Conservation (phyloP, 2,888 invertebrate genomes). For the Diabrotica balteata region DNA sequence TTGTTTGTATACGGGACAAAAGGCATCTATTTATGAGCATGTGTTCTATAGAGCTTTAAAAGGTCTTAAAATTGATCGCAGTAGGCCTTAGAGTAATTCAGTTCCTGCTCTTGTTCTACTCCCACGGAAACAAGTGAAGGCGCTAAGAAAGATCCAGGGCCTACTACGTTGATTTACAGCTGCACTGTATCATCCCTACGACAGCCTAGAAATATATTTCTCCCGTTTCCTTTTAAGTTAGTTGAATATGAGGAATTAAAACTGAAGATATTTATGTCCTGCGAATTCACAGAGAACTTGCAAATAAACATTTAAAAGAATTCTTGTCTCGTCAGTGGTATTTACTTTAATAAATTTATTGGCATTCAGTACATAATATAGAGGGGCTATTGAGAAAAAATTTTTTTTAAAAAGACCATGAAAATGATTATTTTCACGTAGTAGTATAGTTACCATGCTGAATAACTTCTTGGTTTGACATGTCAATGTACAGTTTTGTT, state of each 20-base stretch:
- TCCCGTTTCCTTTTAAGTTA: conserved; percentile 31
- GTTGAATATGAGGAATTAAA: conserved; percentile 21
- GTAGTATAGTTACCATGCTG: no score
- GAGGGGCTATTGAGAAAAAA: no score
- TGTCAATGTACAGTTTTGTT: no score
- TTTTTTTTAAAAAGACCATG: no score
- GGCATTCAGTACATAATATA: no score
- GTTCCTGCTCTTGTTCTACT: conserved; percentile 29
- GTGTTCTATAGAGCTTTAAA: conserved; percentile 27
- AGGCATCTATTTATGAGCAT: conserved; percentile 25
- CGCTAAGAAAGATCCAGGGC: conserved; percentile 38
- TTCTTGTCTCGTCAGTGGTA: no score
- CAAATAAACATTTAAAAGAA: neutral
- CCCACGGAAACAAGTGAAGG: conserved; percentile 29
- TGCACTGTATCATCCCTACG: conserved; percentile 51
- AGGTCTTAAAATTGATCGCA: conserved; percentile 33
- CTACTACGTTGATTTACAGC: conserved; percentile 51
- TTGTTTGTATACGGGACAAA: conserved; percentile 7
- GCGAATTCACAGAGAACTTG: neutral
- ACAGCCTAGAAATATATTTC: conserved; percentile 47
- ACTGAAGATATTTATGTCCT: neutral
- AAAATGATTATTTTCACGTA: no score
- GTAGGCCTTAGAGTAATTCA: conserved; percentile 33
- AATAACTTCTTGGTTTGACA: no score
- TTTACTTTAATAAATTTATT: no score